Base-by-base conservation (phyloP, 2,797 vertebrate genomes). In the Lepus townsendii region DNA sequence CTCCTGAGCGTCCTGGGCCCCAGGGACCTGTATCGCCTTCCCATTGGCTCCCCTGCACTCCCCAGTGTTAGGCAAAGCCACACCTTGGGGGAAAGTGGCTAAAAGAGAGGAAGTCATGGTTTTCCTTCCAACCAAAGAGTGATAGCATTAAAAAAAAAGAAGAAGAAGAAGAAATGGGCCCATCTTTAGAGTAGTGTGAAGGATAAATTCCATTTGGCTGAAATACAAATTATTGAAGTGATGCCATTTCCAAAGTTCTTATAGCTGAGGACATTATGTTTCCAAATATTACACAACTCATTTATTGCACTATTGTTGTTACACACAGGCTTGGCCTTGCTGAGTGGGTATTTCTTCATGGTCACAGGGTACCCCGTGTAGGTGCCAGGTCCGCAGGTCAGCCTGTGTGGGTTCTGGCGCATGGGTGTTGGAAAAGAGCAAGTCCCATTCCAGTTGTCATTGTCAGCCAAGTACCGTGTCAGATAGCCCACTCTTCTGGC, bases 401-500 rank as follows among this genome's bases (percentile, higher is more conserved):
- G 79, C 75, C 65, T n/a, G 1, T 75, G 91, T 79, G 72, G 91
- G 66, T 69, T 83, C 97, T 94, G 89, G 80, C 68, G 54, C 30
- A 2, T 5, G n/a, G 76, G 0, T 5, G 38, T 3, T 30, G 20
- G 65, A 30, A 66, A 16, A 19, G 66, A 75, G 54, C 50, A 2
- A 4, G 69, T 32, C 65, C 38, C 66, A 2, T 16, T 80, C 75
- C 13, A 7, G 35, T 27, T 26, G 47, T 77, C 72, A 1, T 3
- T 82, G 75, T 68, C 92, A 79, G 92, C 83, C 60, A 82, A 27
- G n/a, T 30, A 7, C 86, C 16, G 86, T 57, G 82, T 89, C 78
- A 30, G 47, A 5, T 80, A 92, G 69, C 95, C 80, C 68, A 3
- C 24, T 94, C 96, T 96, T 93, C 92, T 75, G 77, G 82, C 97